Evolutionary conservation across 2,888 invertebrate species (phyloP).

Genomic region (Melanostoma mellinum): DNA sequence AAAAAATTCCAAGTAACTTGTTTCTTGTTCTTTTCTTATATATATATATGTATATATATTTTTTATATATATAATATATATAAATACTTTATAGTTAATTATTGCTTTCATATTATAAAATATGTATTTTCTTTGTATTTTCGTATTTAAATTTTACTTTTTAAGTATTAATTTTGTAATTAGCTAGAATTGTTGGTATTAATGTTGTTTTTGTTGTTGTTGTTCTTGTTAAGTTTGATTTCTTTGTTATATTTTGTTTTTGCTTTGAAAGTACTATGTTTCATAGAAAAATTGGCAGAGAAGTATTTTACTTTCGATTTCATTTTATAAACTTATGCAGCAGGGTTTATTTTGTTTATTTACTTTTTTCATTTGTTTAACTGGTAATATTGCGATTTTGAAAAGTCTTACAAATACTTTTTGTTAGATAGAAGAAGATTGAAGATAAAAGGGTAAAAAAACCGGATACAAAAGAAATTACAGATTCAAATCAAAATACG

Average conservation of each 20-base stretch:
- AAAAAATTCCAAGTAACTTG: constrained; percentile 52
- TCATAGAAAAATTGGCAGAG: constrained; percentile 68
- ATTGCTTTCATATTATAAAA: constrained; percentile 73
- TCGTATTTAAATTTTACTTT: constrained; percentile 19
- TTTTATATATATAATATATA: constrained; percentile 49
- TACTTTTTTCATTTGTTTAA: constrained; percentile 5
- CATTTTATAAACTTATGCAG: constrained; percentile 76
- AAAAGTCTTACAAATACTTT: background rate
- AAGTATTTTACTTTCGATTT: constrained; percentile 74
- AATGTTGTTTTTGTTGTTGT: constrained; percentile 24
- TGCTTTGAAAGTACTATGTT: constrained; percentile 56
- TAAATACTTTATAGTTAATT: constrained; percentile 72
- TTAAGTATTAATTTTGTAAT: constrained; percentile 34
- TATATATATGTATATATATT: background rate
- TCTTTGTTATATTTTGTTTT: constrained; percentile 24
- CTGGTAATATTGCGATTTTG: constrained; percentile 12
- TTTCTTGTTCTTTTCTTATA: constrained; percentile 25
- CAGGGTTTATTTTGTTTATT: constrained; percentile 21
- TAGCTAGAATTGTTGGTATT: constrained; percentile 46
- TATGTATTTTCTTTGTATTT: constrained; percentile 61
- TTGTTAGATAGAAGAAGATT: background rate
- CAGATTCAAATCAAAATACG: background rate
- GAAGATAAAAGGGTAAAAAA: background rate
- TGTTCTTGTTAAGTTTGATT: constrained; percentile 35
- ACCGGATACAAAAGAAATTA: background rate